Evolutionary conservation across 1,140 invertebrate genomes (phyloP), one percentile per base, ranked within the genome.

Genomic region (Asbolus verrucosus): DNA sequence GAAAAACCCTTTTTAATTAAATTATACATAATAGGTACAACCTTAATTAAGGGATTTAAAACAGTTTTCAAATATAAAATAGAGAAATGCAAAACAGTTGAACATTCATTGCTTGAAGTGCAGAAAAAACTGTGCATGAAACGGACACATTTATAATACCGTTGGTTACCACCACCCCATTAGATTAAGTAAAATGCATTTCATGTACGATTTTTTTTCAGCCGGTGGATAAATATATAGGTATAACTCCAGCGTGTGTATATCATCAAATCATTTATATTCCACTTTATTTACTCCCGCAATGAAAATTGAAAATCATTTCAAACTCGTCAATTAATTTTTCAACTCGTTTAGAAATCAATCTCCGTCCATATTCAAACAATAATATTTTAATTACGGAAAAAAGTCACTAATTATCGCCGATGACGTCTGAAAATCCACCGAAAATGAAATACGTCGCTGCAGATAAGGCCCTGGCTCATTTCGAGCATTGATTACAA

Each of bases 141-240:
- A 27, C 33, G 9, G 46, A 54, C 46, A 54, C 46, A 54, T 54
- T 54, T 27, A 54, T 54, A 54, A 54, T 54, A 54, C 46, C 8
- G n/a, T n/a, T n/a, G n/a, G n/a, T n/a, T n/a, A 54, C 46, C 46
- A 27, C 33, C 33, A 8, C 27, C 54, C 39, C 33, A 63, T 27
- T 63, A 63, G 33, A 63, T 63, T 63, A 63, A 63, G 33, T 63
- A 63, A 63, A 63, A 63, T 63, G 61, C 61, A 63, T 39, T 62
- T 62, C 36, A 39, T 39, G 16, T 39, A 39, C 24, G 15, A 13
- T 62, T 62, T 61, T 62, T 54, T 54, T 21, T 9, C 46, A 8
- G 8, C 24, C 24, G 8, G 6, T 21, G 46, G 46, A 54, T 54
- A 21, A 54, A 54, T 54, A 27, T 54, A 54, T 54, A n/a, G n/a